Conservation (phyloP, 2,113 vertebrate genomes). For the Myiozetetes cayanensis region DNA sequence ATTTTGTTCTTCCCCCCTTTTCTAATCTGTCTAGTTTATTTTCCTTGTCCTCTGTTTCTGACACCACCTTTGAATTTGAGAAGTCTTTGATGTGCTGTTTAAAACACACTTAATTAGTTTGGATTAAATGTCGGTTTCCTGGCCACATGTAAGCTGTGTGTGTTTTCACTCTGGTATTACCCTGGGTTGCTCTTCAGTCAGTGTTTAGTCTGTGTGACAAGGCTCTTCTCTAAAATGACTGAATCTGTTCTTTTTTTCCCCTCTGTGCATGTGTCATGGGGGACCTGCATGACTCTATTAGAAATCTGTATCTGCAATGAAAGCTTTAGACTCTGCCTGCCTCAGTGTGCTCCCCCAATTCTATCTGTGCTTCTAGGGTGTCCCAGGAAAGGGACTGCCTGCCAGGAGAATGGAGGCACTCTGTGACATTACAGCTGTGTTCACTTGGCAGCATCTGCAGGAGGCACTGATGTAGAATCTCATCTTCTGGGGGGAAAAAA, state of each 20-base stretch:
- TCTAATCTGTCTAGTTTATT: neutral
- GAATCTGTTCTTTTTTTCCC: neutral
- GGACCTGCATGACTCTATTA: neutral
- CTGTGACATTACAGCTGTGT: neutral
- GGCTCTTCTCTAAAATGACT: neutral
- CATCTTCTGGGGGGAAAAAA: neutral
- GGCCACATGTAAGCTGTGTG: neutral
- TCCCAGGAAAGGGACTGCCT: neutral
- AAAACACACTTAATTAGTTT: neutral
- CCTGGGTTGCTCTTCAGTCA: neutral
- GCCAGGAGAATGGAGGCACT: neutral
- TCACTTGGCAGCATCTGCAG: neutral
- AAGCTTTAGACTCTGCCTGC: neutral
- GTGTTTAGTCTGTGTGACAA: slow-evolving; percentile 4
- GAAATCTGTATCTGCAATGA: neutral
- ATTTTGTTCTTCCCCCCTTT: neutral
- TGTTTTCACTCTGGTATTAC: neutral
- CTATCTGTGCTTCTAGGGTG: neutral
- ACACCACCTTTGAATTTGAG: slow-evolving; percentile 4
- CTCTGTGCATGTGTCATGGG: neutral
- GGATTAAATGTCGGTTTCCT: neutral
- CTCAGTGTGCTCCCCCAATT: neutral
- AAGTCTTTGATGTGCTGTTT: slow-evolving; percentile 11
- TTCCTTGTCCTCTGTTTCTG: neutral
- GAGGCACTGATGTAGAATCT: neutral